These are phyloP conservation scores for Orycteropus afer DNA, from an alignment of 2,113 vertebrate species.

Conservation along the genomic window DNA sequence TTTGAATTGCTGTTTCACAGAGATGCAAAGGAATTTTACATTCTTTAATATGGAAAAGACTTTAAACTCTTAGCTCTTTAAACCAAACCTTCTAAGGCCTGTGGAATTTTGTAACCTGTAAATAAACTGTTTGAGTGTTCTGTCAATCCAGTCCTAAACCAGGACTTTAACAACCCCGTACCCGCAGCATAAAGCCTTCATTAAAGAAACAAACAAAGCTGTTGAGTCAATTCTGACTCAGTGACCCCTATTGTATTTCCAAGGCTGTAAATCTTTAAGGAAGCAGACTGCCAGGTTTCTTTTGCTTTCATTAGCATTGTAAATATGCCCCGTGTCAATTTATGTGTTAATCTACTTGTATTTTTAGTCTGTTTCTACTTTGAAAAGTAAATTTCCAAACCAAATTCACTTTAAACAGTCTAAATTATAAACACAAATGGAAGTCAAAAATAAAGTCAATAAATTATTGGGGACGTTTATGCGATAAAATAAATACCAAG, in stretches of 20 bases:
- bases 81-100: not conserved
- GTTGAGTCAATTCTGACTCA: too few species aligned
- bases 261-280: too few species aligned
- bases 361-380: not conserved
- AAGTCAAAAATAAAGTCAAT: constrained; percentile 33
- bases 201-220: too few species aligned
- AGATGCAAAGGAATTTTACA: not conserved
- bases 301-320: not conserved
- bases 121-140: not conserved
- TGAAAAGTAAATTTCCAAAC: constrained; percentile 14
- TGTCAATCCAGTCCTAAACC: not conserved
- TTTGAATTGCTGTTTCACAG: not conserved
- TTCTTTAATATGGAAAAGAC: not conserved
- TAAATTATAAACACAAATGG: not conserved
- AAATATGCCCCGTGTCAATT: not conserved
- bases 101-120: constrained; percentile 2
- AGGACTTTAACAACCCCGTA: not conserved
- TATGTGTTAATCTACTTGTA: not conserved
- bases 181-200: not conserved
- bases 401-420: too few species aligned
- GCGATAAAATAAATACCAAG: not conserved
- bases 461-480: not conserved
- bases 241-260: too few species aligned
- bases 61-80: not conserved
- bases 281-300: too few species aligned